Percentiles rank a stretch among this genome's conserved stretches.
These are phyloP conservation scores for Araneus ventricosus DNA, from an alignment of 1,140 invertebrate species.

Conservation along the genomic window DNA sequence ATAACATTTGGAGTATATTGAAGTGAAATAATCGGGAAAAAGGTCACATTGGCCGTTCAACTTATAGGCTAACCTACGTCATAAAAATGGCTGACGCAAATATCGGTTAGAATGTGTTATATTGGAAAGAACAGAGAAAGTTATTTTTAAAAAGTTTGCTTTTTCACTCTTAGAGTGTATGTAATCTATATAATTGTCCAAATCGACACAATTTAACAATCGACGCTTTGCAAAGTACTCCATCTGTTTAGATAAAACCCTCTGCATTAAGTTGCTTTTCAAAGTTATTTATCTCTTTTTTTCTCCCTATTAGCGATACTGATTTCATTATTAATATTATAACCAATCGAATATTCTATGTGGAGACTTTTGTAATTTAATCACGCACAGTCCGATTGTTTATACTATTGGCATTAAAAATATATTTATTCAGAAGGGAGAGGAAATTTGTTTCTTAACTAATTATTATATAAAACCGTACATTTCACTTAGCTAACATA, in stretches of 20 bases:
- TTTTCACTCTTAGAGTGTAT: not conserved
- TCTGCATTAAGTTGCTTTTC: not conserved
- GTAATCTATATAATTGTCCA: not conserved
- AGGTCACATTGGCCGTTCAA: slow-evolving; percentile 36
- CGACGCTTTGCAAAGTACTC: not conserved
- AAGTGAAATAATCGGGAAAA: slow-evolving; percentile 25
- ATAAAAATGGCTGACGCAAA: slow-evolving; percentile 22
- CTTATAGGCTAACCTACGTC: slow-evolving; percentile 27
- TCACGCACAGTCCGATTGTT: too few relatives aligned
- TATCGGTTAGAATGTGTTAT: not conserved
- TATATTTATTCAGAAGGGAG: too few relatives aligned
- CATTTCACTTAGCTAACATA: too few relatives aligned
- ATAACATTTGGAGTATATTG: slow-evolving; percentile 21
- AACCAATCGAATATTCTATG: too few relatives aligned
- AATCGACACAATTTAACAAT: not conserved
- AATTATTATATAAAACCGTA: too few relatives aligned
- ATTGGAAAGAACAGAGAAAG: not conserved
- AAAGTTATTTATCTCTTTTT: too few relatives aligned
- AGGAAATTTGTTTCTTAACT: too few relatives aligned
- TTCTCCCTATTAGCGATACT: too few relatives aligned
- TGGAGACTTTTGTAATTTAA: too few relatives aligned
- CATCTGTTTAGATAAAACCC: not conserved
- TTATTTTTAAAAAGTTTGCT: not conserved
- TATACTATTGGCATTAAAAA: too few relatives aligned
- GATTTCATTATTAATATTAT: too few relatives aligned